Evolutionary conservation across 2,113 vertebrate genomes (phyloP), one percentile per base, ranked within the genome.

Genomic region (Ageneiosus marmoratus): DNA sequence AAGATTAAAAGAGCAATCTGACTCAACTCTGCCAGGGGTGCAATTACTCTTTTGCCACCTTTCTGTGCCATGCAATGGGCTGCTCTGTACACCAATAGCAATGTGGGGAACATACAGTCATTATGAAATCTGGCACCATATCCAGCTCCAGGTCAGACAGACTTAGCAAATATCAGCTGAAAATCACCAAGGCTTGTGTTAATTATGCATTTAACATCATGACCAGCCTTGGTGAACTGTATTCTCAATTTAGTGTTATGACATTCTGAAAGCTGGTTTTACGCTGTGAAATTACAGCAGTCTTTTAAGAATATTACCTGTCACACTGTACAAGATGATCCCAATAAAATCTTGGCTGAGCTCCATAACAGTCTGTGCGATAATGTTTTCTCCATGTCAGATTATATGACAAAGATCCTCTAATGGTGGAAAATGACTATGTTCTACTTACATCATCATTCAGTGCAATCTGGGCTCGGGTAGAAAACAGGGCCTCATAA

Each of bases 1-100:
- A 83, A 87, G 88, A 89, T 89, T 86, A 84, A 88, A 85, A 88
- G 85, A 82, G 81, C 84, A 87, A 86, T 82, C 81, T 62, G 83
- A 85, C 80, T 65, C 56, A 87, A 88, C 86, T 77, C 78, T 81
- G 87, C 77, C 83, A 80, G 84, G 79, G 77, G 83, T 82, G 84
- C 81, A 85, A 86, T 86, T 85, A 87, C 84, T 77, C 83, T 77
- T 81, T 78, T 81, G 84, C 77, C 84, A 86, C 82, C 82, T 84
- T 58, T 82, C 41, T 34, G 41, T 82, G 41, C 65, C 62, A 46
- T 13, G 22, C 48, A 1, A 77, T 20, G n/a, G n/a, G 48, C 48
- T 37, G 63, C 79, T 63, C 63, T 74, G 80, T 63, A 77, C 51
- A 78, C 75, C 48, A 48, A 29, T 56, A 80, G 69, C 80, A 84